These are phyloP conservation scores for Conus betulinus DNA, from an alignment of 1,140 invertebrate species.

Conservation along the genomic window DNA sequence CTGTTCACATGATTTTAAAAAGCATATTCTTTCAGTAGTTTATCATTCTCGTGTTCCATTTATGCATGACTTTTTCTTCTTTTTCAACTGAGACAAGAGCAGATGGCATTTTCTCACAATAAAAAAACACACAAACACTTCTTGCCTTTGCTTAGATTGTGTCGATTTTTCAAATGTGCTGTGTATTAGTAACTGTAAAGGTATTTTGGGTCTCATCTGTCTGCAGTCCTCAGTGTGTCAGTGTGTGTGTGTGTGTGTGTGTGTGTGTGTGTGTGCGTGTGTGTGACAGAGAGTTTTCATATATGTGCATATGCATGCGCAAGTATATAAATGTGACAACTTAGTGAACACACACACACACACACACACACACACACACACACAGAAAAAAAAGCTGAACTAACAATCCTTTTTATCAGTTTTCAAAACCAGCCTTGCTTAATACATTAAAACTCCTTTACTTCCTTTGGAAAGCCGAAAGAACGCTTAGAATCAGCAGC, in stretches of 20 bases:
- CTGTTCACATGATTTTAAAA: too few relatives aligned
- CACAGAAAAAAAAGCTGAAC: not conserved
- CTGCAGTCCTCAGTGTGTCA: not conserved
- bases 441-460: not conserved
- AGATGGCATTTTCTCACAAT: too few relatives aligned
- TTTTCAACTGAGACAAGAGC: too few relatives aligned
- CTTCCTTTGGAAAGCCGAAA: not conserved
- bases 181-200: too few relatives aligned
- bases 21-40: too few relatives aligned
- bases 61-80: too few relatives aligned
- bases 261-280: not conserved
- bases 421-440: not conserved
- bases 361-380: not conserved
- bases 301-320: not conserved
- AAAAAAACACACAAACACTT: too few relatives aligned
- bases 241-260: constrained; percentile 7
- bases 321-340: not conserved
- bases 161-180: too few relatives aligned
- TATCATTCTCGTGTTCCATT: too few relatives aligned
- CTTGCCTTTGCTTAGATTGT: too few relatives aligned
- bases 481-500: not conserved
- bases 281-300: not conserved
- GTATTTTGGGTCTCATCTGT: not conserved
- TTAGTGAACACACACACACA: not conserved
- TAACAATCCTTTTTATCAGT: not conserved